Evolutionary conservation across 2,797 vertebrate genomes (phyloP).

Genomic region (Eupleurogrammus muticus): DNA sequence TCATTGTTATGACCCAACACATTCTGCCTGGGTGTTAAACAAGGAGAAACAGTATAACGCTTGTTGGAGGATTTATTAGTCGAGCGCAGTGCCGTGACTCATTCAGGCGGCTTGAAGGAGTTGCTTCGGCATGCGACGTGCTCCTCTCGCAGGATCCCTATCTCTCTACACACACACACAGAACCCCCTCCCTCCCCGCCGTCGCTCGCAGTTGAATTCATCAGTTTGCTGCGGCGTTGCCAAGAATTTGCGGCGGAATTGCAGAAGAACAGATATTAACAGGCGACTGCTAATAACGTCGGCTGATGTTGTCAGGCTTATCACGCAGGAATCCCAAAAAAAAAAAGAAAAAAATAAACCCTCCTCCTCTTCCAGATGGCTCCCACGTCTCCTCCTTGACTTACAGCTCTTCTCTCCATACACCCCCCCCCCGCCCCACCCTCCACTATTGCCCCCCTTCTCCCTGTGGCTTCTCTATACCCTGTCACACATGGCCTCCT

Average conservation of each 20-base stretch:
- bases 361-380: neutral
- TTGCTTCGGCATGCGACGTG: slow-evolving; percentile 62
- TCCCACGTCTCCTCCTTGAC: slow-evolving; percentile 34
- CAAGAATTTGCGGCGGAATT: slow-evolving; percentile 6
- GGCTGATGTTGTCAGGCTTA: slow-evolving; percentile 49
- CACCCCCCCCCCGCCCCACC: slow-evolving; percentile 37
- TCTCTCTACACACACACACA: too few relatives aligned
- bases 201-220: slow-evolving; percentile 66
- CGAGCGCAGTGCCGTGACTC: slow-evolving; percentile 66
- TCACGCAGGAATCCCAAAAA: slow-evolving; percentile 31
- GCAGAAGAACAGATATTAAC: slow-evolving; percentile 58
- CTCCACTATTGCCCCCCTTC: slow-evolving; percentile 42
- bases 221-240: slow-evolving; percentile 67
- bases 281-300: slow-evolving; percentile 51
- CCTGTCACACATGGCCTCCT: slow-evolving; percentile 80
- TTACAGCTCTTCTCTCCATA: slow-evolving; percentile 38
- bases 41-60: slow-evolving; percentile 72
- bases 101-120: slow-evolving; percentile 70
- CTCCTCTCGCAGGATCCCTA: slow-evolving; percentile 44
- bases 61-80: slow-evolving; percentile 73
- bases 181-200: slow-evolving; percentile 23
- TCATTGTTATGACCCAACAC: slow-evolving; percentile 77
- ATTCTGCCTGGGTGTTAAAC: slow-evolving; percentile 74
- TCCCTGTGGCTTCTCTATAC: slow-evolving; percentile 62
- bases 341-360: neutral